phyloP scores from a whole-genome alignment of 37 sponge, comb jelly and placozoan species.

The Cladorhizidae sp. region DNA sequence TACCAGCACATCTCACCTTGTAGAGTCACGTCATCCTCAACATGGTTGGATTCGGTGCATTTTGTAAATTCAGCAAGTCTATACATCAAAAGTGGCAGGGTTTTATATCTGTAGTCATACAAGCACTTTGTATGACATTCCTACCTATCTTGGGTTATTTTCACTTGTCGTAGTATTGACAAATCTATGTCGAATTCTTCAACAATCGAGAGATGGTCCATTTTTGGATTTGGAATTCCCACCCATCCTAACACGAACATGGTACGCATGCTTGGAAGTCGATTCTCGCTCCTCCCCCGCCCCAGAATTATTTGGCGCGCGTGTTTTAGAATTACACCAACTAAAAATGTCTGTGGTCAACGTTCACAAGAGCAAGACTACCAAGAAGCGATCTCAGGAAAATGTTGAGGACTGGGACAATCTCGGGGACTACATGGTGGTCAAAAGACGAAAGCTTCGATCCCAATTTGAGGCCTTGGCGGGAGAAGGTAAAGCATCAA shows the following conservation, averaged over 20 bases:
- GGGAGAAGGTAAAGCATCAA: not conserved
- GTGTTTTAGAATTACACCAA: no score
- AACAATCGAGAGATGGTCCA: no score
- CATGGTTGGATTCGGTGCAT: no score
- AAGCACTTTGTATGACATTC: not conserved
- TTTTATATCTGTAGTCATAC: no score
- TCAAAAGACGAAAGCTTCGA: slow-evolving; percentile 51
- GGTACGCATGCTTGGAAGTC: not conserved
- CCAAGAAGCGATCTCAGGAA: not conserved
- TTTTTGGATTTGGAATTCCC: no score
- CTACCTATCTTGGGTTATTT: not conserved
- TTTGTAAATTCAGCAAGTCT: not conserved
- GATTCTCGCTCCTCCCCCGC: no score
- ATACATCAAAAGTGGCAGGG: no score
- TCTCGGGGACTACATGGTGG: slow-evolving; percentile 51
- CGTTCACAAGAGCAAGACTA: not conserved
- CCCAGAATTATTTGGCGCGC: no score
- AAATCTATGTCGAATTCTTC: not conserved
- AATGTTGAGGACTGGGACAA: slow-evolving; percentile 41
- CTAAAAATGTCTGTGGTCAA: no score
- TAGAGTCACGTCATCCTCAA: not conserved
- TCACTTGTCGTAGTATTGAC: slow-evolving; percentile 13
- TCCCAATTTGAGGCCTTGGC: slow-evolving; percentile 55
- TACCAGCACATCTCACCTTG: no score
- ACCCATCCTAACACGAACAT: no score